Evolutionary conservation across 2,113 vertebrate species (phyloP), one percentile per base, ranked within the genome.

Genomic region (Nymphicus hollandicus): DNA sequence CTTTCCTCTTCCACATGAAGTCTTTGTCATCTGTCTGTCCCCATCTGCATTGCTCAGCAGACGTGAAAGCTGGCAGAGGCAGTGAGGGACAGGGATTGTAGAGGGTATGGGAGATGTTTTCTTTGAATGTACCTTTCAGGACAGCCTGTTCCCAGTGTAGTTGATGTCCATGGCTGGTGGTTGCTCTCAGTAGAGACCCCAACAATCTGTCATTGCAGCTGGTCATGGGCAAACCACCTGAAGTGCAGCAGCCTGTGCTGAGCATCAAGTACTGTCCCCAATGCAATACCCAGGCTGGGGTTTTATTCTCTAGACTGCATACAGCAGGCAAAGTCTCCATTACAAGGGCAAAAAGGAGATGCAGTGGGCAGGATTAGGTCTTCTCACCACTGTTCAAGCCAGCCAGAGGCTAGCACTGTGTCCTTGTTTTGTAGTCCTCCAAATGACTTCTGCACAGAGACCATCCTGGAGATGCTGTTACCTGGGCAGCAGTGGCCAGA

Each of bases 51-150:
- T 22, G 11, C 58, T 41, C 56, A 53, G 41, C 64, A 60, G 41
- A 35, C 70, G 68, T 70, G 88, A 90, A 95, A 95, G 83, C 89
- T 81, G 91, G 41, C 83, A 80, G 68, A 50, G 68, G 37, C 66
- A 65, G 31, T 3, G 16, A 76, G 68, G 56, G 29, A 33, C 0
- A 1, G 52, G 33, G 41, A 35, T 3, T 16, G 29, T 3, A 52
- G 17, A 6, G 9, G 31, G 23, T 16, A 6, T 33, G 14, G 46
- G n/a, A 66, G 63, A 77, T 11, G 33, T 5, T 19, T 35, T 25
- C 79, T 31, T 27, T 3, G 49, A 7, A 18, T 1, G 0, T 31
- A 17, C 28, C 24, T 49, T 55, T 49, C 49, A 39, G 19, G 41
- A 47, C 28, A 70, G 39, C 44, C 11, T 27, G 5, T 29, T 65